A percentile compares a stretch with the other conserved stretches of the same genome.
Conservation (phyloP, 2,888 invertebrate species). For the Cancer borealis region DNA sequence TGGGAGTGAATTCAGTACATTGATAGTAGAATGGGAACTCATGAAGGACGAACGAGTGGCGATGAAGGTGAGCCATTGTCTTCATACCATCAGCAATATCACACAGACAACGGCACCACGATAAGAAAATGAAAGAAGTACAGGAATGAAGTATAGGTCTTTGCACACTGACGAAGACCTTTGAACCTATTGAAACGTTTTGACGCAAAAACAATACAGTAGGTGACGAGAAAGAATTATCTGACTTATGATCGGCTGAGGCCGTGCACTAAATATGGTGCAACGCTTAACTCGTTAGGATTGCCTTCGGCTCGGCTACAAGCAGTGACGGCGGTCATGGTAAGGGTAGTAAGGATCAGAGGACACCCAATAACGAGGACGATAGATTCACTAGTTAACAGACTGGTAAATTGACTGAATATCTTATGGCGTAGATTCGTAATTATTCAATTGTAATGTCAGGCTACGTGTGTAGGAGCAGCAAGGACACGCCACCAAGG, state of each 20-base stretch:
- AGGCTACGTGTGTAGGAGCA: neutral
- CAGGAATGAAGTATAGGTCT: neutral
- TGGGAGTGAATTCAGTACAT: neutral
- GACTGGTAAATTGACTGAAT: too few species aligned
- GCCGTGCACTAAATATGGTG: neutral
- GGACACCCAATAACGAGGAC: too few species aligned
- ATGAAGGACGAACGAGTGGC: neutral
- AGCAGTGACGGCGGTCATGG: neutral
- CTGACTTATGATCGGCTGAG: neutral
- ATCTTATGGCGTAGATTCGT: too few species aligned
- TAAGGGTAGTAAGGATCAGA: neutral
- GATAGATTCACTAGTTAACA: too few species aligned
- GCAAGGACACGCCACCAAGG: neutral
- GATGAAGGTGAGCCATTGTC: constrained; percentile 1
- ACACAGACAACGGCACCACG: neutral
- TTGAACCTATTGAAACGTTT: neutral
- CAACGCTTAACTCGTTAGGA: too few species aligned
- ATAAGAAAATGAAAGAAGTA: neutral
- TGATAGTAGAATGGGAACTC: neutral
- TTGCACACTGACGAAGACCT: neutral
- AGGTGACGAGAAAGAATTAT: neutral
- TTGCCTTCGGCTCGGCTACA: neutral
- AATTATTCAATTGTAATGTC: neutral
- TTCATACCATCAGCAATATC: neutral
- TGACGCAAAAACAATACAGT: neutral